Evolutionary conservation across 2,888 invertebrate genomes (phyloP).

Genomic region (Pardosa pseudoannulata): DNA sequence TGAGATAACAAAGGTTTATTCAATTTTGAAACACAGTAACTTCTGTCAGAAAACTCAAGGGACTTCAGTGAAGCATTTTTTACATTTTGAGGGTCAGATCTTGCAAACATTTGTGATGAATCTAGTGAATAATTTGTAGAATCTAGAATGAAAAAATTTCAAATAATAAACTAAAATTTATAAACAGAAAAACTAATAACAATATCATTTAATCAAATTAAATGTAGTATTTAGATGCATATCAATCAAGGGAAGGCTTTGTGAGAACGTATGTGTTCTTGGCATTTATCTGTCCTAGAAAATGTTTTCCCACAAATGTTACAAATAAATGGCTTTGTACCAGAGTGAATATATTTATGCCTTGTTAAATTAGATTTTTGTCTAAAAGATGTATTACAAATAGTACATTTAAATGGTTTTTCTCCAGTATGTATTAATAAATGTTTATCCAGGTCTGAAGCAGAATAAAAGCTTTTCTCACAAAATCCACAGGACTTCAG

Average conservation of each 20-base stretch:
- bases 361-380: not conserved
- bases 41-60: not conserved
- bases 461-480: not conserved
- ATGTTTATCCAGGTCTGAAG: not conserved
- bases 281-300: not conserved
- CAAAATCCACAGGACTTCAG: not conserved
- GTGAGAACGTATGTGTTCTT: not conserved
- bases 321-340: not conserved
- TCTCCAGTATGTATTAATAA: not conserved
- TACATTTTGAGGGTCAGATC: too few species aligned
- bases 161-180: too few species aligned
- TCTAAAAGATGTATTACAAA: not conserved
- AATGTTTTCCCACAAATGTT: not conserved
- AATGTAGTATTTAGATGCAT: too few species aligned
- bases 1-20: not conserved
- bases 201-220: too few species aligned
- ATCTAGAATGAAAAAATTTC: too few species aligned
- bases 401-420: not conserved
- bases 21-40: not conserved
- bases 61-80: too few species aligned
- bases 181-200: too few species aligned
- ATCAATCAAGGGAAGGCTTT: not conserved
- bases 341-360: not conserved
- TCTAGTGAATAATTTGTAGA: too few species aligned
- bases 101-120: too few species aligned